Conservation (phyloP, 2,797 vertebrate genomes). For the Ibycter americanus region DNA sequence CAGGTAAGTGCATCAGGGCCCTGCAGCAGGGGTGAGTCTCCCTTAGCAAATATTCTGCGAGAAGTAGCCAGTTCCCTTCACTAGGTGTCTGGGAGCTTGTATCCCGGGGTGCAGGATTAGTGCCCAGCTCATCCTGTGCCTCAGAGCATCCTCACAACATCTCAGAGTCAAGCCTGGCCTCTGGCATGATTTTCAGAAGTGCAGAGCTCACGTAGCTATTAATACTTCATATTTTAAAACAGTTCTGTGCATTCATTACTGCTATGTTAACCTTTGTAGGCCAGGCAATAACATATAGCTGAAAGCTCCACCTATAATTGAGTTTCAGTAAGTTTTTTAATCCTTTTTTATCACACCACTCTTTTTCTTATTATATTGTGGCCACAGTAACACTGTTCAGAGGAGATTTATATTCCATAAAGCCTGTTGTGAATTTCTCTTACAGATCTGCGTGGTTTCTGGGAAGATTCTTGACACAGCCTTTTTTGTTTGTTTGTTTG, state of each 20-base stretch:
- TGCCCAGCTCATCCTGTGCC: not conserved
- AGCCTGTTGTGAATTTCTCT: not conserved
- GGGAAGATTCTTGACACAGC: not conserved
- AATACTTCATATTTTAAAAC: not conserved
- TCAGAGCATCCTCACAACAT: not conserved
- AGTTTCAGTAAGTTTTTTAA: not conserved
- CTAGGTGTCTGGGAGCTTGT: not conserved
- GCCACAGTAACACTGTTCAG: not conserved
- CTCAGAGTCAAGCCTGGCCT: fast-evolving
- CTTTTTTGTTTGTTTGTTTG: not conserved
- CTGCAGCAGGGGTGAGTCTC: not conserved
- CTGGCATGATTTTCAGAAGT: not conserved
- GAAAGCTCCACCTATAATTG: not conserved
- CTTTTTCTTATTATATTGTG: not conserved
- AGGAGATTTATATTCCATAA: not conserved
- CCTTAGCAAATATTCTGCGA: not conserved
- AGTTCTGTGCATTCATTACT: not conserved
- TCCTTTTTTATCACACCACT: not conserved
- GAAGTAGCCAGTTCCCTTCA: not conserved
- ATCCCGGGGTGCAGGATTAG: not conserved
- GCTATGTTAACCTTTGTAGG: not conserved
- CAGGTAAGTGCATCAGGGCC: not conserved
- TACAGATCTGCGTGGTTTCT: not conserved
- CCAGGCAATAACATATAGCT: not conserved
- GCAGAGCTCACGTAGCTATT: not conserved